Percentiles rank a stretch among this genome's conserved stretches.
These are phyloP conservation scores for Empidonax alnorum DNA, from an alignment of 2,113 vertebrate genomes.

Conservation along the genomic window DNA sequence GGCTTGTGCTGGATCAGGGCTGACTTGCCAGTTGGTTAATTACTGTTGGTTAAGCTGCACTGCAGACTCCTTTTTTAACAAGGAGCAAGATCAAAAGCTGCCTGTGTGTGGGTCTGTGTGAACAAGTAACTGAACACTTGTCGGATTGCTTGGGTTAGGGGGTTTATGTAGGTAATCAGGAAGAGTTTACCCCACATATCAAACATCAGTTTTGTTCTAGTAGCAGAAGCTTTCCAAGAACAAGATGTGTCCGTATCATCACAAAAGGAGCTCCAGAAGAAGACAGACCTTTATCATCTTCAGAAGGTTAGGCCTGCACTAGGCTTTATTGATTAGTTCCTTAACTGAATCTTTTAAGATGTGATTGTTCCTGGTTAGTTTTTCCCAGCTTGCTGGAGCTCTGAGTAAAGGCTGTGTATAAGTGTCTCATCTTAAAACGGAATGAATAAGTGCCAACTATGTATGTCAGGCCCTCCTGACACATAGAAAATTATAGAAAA, in stretches of 20 bases:
- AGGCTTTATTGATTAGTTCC: background rate
- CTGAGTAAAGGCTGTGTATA: background rate
- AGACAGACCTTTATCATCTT: constrained; percentile 93
- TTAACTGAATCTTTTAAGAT: background rate
- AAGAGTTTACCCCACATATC: background rate
- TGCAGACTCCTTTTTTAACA: background rate
- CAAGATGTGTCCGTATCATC: constrained; percentile 73
- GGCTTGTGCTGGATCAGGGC: background rate
- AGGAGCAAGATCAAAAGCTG: background rate
- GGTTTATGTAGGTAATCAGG: background rate
- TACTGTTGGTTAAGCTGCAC: background rate
- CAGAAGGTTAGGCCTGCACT: constrained; percentile 84
- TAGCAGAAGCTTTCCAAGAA: constrained; percentile 66
- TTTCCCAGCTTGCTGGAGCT: constrained; percentile 8
- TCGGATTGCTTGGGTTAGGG: background rate
- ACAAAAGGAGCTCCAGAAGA: constrained; percentile 85
- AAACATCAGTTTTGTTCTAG: constrained; percentile 48
- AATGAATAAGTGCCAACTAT: background rate
- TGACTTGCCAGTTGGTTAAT: background rate
- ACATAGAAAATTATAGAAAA: background rate
- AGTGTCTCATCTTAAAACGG: background rate
- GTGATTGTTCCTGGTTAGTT: background rate
- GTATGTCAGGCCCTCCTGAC: background rate
- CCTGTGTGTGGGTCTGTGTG: background rate
- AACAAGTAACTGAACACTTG: background rate